Evolutionary conservation across 2,113 vertebrate species (phyloP).

Genomic region (Archocentrus centrarchus): DNA sequence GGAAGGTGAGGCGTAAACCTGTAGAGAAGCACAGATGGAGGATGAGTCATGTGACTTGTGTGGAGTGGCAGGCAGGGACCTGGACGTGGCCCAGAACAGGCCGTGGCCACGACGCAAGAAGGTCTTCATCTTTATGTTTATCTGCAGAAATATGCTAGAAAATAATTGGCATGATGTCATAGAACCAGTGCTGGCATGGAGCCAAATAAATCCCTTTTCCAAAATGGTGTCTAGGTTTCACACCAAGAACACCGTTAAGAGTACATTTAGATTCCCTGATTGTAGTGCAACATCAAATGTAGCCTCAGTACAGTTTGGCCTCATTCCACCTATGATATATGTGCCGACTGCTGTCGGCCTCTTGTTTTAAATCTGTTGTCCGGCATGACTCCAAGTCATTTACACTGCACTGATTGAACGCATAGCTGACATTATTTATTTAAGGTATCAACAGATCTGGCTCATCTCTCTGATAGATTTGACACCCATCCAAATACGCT

Average conservation of each 20-base stretch:
- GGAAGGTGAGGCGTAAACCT: conserved; percentile 69
- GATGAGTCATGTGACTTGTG: conserved; percentile 69
- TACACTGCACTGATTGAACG: conserved; percentile 53
- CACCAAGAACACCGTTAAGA: conserved; percentile 19
- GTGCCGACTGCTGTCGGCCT: conserved; percentile 17
- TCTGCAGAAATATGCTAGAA: conserved; percentile 8
- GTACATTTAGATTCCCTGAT: conserved; percentile 45
- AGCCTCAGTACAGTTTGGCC: conserved; percentile 25
- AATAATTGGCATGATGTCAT: neutral
- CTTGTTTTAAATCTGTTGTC: conserved; percentile 40
- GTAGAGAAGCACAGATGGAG: conserved; percentile 76
- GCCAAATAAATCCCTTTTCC: neutral
- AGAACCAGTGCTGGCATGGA: neutral
- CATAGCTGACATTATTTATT: conserved; percentile 56
- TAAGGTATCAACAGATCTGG: conserved; percentile 25
- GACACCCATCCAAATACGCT: conserved; percentile 39
- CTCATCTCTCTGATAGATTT: conserved; percentile 25
- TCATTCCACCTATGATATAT: conserved; percentile 23
- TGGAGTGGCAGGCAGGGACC: conserved; percentile 50
- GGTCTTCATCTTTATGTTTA: conserved; percentile 10
- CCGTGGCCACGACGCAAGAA: conserved; percentile 4
- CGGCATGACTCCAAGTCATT: conserved; percentile 58
- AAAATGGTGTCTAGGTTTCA: conserved; percentile 40
- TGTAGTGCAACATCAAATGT: conserved; percentile 31
- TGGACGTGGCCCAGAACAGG: conserved; percentile 32